These are phyloP conservation scores for Monomorium pharaonis DNA, from an alignment of 1,140 invertebrate species.

Conservation along the genomic window DNA sequence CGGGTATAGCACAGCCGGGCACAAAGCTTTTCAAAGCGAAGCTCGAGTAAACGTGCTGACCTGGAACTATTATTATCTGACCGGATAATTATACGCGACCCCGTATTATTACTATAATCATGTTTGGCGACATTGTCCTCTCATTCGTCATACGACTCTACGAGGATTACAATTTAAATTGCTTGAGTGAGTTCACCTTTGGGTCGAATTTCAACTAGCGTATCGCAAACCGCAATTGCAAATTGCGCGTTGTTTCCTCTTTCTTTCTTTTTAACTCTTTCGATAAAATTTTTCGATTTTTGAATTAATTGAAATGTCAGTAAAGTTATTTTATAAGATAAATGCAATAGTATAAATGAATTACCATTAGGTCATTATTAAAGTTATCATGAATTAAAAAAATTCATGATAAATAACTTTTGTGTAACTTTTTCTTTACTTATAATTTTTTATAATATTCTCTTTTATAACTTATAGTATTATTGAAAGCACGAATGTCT, in stretches of 20 bases:
- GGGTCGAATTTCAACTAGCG: not conserved
- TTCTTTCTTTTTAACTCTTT: not conserved
- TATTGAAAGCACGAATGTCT: not conserved
- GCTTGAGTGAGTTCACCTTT: not conserved
- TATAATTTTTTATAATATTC: not conserved
- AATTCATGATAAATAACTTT: no score
- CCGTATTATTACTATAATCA: constrained; percentile 64
- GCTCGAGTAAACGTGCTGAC: constrained; percentile 59
- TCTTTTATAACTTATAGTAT: no score
- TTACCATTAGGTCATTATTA: not conserved
- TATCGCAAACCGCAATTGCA: not conserved
- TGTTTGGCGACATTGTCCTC: constrained; percentile 39
- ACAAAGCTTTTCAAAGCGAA: constrained; percentile 60
- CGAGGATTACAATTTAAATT: constrained; percentile 30
- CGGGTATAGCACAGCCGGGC: constrained; percentile 20
- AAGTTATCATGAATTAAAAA: no score
- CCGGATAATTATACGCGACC: constrained; percentile 64
- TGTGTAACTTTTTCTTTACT: not conserved
- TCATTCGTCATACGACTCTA: not conserved
- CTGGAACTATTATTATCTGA: constrained; percentile 66
- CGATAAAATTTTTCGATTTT: not conserved
- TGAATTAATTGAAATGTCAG: not conserved
- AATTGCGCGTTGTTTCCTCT: not conserved
- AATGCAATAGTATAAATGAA: not conserved
- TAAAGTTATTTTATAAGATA: not conserved